Evolutionary conservation across 2,888 invertebrate species (phyloP).

Genomic region (Drosophila niveifrons): DNA sequence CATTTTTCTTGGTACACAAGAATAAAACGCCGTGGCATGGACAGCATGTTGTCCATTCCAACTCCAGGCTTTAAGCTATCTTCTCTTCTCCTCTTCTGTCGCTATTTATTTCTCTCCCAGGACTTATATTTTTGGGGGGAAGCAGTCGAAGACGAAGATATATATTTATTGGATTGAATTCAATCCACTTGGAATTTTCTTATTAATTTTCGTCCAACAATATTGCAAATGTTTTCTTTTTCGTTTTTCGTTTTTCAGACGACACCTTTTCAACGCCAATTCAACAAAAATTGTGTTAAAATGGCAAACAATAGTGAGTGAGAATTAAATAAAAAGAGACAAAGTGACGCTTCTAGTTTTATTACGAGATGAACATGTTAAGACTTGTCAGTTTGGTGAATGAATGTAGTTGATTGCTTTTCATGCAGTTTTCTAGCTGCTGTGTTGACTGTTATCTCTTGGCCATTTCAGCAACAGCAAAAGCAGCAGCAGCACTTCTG

Average conservation of each 20-base stretch:
- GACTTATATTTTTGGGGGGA: conserved; percentile 11
- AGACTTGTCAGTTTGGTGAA: conserved; percentile 19
- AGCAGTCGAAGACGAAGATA: conserved; percentile 42
- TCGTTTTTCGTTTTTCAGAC: not conserved
- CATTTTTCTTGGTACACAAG: conserved; percentile 59
- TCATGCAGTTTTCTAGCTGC: conserved; percentile 33
- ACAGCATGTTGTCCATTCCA: conserved; percentile 43
- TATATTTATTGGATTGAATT: conserved; percentile 56
- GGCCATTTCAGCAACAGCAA: conserved; percentile 6
- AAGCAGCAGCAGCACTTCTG: not conserved
- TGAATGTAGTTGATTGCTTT: conserved; percentile 16
- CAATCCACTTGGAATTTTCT: conserved; percentile 45
- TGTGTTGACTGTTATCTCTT: conserved; percentile 7
- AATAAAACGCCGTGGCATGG: conserved; percentile 31
- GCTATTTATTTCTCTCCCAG: conserved; percentile 50
- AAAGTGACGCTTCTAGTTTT: not conserved
- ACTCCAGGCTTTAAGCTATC: too few species aligned
- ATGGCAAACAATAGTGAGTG: not conserved
- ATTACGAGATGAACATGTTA: conserved; percentile 4
- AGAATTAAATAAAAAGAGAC: not conserved
- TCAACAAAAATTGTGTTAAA: not conserved
- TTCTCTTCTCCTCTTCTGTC: not conserved
- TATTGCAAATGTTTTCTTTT: conserved; percentile 12
- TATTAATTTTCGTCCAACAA: conserved; percentile 36
- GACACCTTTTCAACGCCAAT: not conserved